Base-by-base conservation (phyloP, 2,113 vertebrate species). In the Benitochromis conjunctus region DNA sequence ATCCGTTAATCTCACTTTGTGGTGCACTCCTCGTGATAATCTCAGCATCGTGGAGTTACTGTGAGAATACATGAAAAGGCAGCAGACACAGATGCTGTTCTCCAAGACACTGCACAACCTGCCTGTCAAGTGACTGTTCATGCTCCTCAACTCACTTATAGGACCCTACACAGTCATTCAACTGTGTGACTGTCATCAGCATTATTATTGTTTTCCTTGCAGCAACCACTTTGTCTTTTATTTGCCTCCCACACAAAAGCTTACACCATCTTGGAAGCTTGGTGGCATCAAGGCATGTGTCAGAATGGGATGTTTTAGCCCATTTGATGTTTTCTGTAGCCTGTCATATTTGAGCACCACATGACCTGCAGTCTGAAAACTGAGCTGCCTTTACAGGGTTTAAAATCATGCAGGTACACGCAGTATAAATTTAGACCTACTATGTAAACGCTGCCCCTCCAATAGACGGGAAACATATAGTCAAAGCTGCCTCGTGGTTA, bases 401-500 rank as follows among this genome's bases (percentile, higher is more conserved):
- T 69, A 43, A 64, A 36, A 64, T 64, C 31, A 0, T 3, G 26
- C 26, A 54, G 29, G 29, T 66, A 69, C 9, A 55, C 2, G 29
- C 48, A 80, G n/a, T 9, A 24, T 43, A 8, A 26, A 36, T 31
- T 54, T 19, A 64, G 31, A 8, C 7, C 7, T 36, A 1, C 36
- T 8, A 56, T 0, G 18, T 3, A 16, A 48, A 34, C 10, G 19
- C 21, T 76, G 43, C 26, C 10, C 24, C 48, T 18, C 53, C 18
- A 31, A 24, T 19, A 7, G 6, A 31, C 51, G 26, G 53, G 53
- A 26, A 10, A 53, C 34, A 57, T 29, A n/a, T 36, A 31, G 58
- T 66, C 34, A 51, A 51, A 71, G 60, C 79, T 21, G 48, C 51
- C 12, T 86, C 21, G 5, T 29, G 19, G 13, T 80, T 62, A 84